These are phyloP conservation scores for Acleris holmiana DNA, from an alignment of 2,888 invertebrate genomes.

Conservation along the genomic window DNA sequence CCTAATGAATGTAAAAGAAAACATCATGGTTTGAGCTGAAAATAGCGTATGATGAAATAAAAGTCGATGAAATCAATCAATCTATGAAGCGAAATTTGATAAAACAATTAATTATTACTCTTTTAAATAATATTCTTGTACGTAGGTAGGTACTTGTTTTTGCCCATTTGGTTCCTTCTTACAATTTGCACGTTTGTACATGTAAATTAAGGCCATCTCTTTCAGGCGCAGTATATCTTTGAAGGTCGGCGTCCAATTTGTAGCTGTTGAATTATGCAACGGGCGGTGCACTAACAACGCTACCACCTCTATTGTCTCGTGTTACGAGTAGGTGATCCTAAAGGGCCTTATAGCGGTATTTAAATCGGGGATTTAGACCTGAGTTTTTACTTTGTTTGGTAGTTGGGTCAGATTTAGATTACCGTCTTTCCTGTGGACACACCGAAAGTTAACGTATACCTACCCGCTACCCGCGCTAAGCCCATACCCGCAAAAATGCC, in stretches of 20 bases:
- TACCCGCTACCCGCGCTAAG: no score
- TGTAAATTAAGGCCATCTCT: not conserved
- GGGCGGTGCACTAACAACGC: slow-evolving; percentile 40
- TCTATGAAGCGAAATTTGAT: no score
- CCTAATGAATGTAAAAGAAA: no score
- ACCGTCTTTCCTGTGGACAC: no score
- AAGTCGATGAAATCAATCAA: no score
- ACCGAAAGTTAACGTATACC: no score
- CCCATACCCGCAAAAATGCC: no score
- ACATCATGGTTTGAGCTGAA: no score
- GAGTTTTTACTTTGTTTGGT: no score
- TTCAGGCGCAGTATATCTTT: slow-evolving; percentile 33
- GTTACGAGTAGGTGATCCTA: not conserved
- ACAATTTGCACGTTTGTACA: not conserved
- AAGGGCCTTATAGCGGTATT: not conserved
- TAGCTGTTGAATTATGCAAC: slow-evolving; percentile 50
- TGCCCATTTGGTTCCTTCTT: not conserved
- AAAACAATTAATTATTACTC: no score
- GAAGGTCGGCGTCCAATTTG: slow-evolving; percentile 47
- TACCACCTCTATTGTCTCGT: slow-evolving; percentile 23
- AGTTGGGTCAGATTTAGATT: no score
- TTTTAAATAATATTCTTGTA: not conserved
- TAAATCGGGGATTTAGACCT: not conserved
- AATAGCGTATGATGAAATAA: no score
- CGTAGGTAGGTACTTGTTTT: not conserved